Percentiles rank a stretch among this genome's conserved stretches.
Conservation (phyloP, 2,797 vertebrate genomes). For the Bucorvus abyssinicus region DNA sequence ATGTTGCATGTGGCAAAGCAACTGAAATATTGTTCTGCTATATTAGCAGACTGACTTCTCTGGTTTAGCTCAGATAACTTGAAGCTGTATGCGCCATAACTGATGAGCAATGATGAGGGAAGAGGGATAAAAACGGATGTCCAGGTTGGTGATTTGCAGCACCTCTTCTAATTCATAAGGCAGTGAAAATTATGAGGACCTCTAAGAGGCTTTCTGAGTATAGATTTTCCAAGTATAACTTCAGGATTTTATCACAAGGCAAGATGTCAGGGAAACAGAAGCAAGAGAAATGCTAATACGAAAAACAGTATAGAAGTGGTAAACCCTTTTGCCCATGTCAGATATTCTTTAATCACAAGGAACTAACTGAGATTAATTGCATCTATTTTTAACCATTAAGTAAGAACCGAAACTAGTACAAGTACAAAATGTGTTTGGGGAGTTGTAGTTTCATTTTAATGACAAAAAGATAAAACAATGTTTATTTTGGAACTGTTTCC, state of each 20-base stretch:
- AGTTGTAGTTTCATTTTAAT: not conserved
- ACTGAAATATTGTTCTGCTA: not conserved
- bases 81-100: not conserved
- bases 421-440: not conserved
- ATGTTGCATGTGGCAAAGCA: not conserved
- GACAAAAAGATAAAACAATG: not conserved
- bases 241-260: not conserved
- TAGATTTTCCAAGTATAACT: constrained; percentile 30
- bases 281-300: not conserved
- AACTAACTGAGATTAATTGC: not conserved
- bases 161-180: not conserved
- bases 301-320: not conserved
- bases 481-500: not conserved
- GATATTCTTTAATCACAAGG: not conserved
- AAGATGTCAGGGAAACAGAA: not conserved
- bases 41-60: not conserved
- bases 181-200: not conserved
- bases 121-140: not conserved
- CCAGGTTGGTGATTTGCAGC: not conserved
- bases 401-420: not conserved
- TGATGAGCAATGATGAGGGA: not conserved
- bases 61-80: not conserved
- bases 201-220: constrained; percentile 43
- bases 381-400: not conserved
- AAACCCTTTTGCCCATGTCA: not conserved